phyloP scores from a whole-genome alignment of 1,140 invertebrate genomes.

The Marisa cornuarietis region DNA sequence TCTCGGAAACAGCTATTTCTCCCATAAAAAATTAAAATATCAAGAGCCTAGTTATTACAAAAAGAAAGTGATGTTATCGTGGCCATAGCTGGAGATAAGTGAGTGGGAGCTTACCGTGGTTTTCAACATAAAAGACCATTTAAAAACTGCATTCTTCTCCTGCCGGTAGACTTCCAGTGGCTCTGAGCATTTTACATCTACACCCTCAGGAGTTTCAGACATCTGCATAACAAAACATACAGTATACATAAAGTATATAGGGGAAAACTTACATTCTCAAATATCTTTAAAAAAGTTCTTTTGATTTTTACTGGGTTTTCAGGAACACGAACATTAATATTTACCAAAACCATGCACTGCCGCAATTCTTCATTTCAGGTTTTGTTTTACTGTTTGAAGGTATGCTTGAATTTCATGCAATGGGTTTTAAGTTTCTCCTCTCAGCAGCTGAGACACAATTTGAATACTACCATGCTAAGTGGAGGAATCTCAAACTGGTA shows the following conservation, averaged over 20 bases:
- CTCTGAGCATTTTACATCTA: slow-evolving; percentile 38
- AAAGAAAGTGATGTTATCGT: background rate
- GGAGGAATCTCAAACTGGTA: no score
- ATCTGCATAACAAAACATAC: slow-evolving; percentile 41
- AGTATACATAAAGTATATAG: background rate
- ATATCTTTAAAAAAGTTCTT: no score
- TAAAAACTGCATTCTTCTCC: slow-evolving; percentile 49
- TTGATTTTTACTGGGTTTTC: no score
- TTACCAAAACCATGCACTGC: no score
- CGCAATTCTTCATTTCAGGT: no score
- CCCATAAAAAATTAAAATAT: background rate
- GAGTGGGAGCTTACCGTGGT: slow-evolving; percentile 33
- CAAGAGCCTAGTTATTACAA: background rate
- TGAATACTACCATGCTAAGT: no score
- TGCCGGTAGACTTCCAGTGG: slow-evolving; percentile 45
- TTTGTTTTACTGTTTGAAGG: no score
- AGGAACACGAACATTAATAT: no score
- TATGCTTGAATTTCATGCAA: no score
- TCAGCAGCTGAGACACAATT: no score
- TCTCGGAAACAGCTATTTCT: background rate
- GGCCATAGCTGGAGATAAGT: background rate
- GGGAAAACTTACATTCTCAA: no score
- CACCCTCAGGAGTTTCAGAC: slow-evolving; percentile 41
- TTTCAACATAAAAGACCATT: slow-evolving; percentile 48
- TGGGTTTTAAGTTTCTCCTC: no score